Base-by-base conservation (phyloP, 1,140 invertebrate genomes). In the Grapholita molesta region DNA sequence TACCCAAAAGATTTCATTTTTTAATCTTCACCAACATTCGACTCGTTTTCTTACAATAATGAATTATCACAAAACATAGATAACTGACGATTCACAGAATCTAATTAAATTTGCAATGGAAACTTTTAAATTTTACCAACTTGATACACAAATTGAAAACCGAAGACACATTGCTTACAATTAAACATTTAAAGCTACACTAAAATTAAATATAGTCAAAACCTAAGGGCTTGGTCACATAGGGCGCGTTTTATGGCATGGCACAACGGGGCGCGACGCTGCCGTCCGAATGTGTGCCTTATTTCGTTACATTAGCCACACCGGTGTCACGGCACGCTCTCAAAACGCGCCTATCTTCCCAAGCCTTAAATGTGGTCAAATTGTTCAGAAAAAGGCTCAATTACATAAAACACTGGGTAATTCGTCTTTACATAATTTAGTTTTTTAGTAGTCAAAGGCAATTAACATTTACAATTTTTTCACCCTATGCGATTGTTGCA, bases 71-170 rank as follows among this genome's bases (percentile, higher is more conserved):
- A 91, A 88, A 86, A 83, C 85, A 78, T 85, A 84, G 82, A 90
- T 85, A 89, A 89, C 81, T 73, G 74, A 84, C 79, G 89, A 92
- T 92, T 92, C 90, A 92, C 84, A 89, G 90, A 92, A 92, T 92
- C 87, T 85, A 89, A 83, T 73, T 69, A 78, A 84, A 55, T 74
- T 68, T 38, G 73, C 76, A 86, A 83, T 78, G 73, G 76, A 70
- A 83, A 83, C 76, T 79, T 64, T 48, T 15, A 21, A 64, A 42
- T 66, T 38, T 70, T 67, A 35, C 66, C 70, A 85, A 86, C 78
- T 78, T 77, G 79, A 76, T 77, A 74, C 79, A 30, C 52, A 18
- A 70, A 66, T 73, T 70, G 53, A 72, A 73, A 77, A 71, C 70
- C 66, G 52, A 57, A 65, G 38, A 30, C 64, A 66, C 48, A 53